These are phyloP conservation scores for Apaloderma vittatum DNA, from an alignment of 2,113 vertebrate genomes.

Conservation along the genomic window DNA sequence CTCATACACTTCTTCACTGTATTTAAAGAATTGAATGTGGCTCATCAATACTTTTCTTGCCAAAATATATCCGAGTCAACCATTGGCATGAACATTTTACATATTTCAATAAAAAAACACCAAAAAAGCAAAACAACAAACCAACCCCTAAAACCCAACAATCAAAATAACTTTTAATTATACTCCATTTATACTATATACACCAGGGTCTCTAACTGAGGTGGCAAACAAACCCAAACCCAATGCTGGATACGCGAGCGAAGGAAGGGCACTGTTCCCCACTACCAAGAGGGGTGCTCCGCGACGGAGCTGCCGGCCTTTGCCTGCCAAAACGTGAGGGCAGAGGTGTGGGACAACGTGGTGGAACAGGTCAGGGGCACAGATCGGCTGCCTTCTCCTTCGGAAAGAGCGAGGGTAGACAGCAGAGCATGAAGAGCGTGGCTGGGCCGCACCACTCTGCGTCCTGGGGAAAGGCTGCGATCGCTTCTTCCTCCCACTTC, in stretches of 20 bases:
- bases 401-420: background rate
- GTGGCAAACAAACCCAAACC: constrained; percentile 51
- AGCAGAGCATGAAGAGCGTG: background rate
- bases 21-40: constrained; percentile 15
- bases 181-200: constrained; percentile 70
- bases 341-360: background rate
- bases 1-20: constrained; percentile 49
- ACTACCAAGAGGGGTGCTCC: background rate
- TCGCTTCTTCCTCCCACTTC: background rate
- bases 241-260: background rate
- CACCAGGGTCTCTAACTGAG: constrained; percentile 56
- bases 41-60: constrained; percentile 56
- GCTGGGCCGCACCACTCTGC: rapidly evolving
- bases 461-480: background rate
- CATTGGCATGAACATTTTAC: constrained; percentile 66
- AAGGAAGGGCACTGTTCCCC: constrained; percentile 21
- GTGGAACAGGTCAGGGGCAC: background rate
- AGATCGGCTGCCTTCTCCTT: background rate
- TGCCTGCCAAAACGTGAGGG: rapidly evolving
- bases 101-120: constrained; percentile 48
- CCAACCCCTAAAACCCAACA: constrained; percentile 11
- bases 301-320: background rate
- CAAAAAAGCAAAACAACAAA: background rate
- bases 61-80: constrained; percentile 46
- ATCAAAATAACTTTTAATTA: constrained; percentile 59